Percentiles rank a stretch among this genome's conserved stretches.
Conservation (phyloP, 2,113 vertebrate genomes). For the Halcyon malimbica region DNA sequence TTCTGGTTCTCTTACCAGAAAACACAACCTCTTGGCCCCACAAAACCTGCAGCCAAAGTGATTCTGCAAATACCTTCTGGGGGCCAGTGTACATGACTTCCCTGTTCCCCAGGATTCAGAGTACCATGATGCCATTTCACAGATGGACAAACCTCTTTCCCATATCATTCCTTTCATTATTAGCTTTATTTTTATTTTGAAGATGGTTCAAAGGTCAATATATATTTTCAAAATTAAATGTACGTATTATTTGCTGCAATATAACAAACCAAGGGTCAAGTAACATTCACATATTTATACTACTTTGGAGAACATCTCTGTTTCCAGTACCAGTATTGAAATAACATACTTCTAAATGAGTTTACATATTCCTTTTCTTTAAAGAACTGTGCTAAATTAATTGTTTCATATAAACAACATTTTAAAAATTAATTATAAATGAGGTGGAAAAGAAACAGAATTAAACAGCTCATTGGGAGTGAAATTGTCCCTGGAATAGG, state of each 20-base stretch:
- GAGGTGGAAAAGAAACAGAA: not conserved
- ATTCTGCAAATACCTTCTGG: not conserved
- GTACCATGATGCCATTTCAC: not conserved
- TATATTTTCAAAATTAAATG: not conserved
- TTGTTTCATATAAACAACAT: constrained; percentile 14
- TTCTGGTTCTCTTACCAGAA: not conserved
- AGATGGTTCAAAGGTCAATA: not conserved
- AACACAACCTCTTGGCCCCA: not conserved
- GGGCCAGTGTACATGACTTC: not conserved
- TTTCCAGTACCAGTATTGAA: not conserved
- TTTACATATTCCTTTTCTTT: constrained; percentile 2
- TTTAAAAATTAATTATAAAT: constrained; percentile 43
- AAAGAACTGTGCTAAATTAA: not conserved
- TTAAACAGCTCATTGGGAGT: constrained; percentile 7
- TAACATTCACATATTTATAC: not conserved
- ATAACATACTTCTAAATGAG: not conserved
- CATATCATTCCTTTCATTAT: not conserved
- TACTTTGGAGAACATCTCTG: not conserved
- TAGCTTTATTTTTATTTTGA: not conserved
- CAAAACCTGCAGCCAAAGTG: not conserved
- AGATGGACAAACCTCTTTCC: not conserved
- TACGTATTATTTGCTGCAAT: not conserved
- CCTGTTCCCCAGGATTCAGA: not conserved
- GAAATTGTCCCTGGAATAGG: not conserved
- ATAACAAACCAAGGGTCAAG: not conserved